phyloP scores from a whole-genome alignment of 2,888 invertebrate species.

The Cataglyphis livida region DNA sequence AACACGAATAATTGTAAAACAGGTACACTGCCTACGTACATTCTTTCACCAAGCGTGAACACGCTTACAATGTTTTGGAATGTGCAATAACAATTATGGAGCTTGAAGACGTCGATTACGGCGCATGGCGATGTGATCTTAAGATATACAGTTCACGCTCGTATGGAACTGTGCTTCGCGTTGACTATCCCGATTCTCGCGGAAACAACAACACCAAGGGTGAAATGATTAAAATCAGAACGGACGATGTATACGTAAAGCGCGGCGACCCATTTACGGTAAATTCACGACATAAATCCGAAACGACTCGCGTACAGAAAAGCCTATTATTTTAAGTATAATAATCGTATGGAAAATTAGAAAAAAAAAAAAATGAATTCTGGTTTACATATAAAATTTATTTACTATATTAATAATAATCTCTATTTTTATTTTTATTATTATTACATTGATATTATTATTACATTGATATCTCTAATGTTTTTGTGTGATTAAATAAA shows the following conservation, averaged over 20 bases:
- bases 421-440: not conserved
- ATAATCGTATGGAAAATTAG: slow-evolving; percentile 21
- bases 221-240: not conserved
- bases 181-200: not conserved
- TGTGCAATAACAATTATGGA: slow-evolving; percentile 79
- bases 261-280: slow-evolving; percentile 76
- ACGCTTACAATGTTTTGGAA: not conserved
- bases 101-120: slow-evolving; percentile 74
- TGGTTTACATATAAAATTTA: not conserved
- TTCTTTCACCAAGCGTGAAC: not conserved
- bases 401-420: not conserved
- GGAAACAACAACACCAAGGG: not conserved
- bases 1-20: not conserved
- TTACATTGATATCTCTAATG: not conserved
- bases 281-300: slow-evolving; percentile 38
- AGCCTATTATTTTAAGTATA: not conserved
- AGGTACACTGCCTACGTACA: slow-evolving; percentile 36
- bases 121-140: slow-evolving; percentile 77
- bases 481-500: not conserved
- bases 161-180: not conserved
- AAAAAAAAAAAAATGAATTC: not conserved
- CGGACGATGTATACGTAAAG: slow-evolving; percentile 73
- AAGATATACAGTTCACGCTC: not conserved
- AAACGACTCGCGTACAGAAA: not conserved
- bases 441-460: no score